Base-by-base conservation (phyloP, 2,797 vertebrate genomes). In the Dicrostonyx torquatus region DNA sequence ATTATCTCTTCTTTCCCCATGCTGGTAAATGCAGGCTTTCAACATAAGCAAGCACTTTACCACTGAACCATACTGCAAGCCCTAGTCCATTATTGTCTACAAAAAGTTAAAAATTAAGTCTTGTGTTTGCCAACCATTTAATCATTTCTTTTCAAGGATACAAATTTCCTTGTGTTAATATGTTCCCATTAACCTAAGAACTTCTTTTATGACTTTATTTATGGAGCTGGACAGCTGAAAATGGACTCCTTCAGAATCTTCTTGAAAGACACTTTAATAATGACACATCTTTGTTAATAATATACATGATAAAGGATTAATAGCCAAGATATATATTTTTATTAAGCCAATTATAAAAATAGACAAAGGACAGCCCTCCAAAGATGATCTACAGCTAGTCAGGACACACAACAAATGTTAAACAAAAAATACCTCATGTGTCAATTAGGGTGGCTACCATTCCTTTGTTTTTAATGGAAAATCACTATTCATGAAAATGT, bases 21-120 rank as follows among this genome's bases (percentile, higher is more conserved):
- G 29, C 76, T n/a, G 14, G 76, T 50, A 37, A 45, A 34, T 22
- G 15, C 7, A 37, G 48, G 45, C 31, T 17, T 53, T 78, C 7
- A 8, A 53, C 31, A 78, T 34, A 50, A 45, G 73, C 43, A 53
- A 50, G 48, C 45, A 34, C 17, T 34, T 34, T 66, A 34, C 8
- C 17, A 53, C 29, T n/a, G 76, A 53, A 15, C 17, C 31, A 34
- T 3, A 50, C 6, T 37, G 29, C 48, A 17, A 78, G 29, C 14
- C 76, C 18, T 50, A n/a, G 76, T 53, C 48, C 17, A 78, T 11
- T 91, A 86, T 53, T 50, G 64, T 91, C 80, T 68, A 31, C 68
- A 88, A 75, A 84, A 70, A 11, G 5, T 77, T 89, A 92, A 88
- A 91, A 95, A 82, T 50, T 20, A 83, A 60, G 80, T 82, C 8